A percentile compares a stretch with the other conserved stretches of the same genome.
Conservation (phyloP, 1,140 invertebrate genomes). For the Sminthurides bifidus region DNA sequence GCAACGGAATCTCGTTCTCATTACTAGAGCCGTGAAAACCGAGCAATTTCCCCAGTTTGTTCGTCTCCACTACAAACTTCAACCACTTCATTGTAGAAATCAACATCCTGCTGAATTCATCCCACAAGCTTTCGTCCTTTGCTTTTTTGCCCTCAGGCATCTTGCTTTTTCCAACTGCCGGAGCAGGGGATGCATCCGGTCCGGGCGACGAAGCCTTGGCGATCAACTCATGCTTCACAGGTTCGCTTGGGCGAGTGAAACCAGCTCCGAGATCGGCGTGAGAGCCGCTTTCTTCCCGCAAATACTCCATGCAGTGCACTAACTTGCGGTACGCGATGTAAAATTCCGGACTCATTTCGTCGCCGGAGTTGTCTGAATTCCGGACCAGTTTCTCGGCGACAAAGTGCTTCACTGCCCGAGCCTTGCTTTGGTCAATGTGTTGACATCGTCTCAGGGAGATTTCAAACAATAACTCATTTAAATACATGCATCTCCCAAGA, state of each 20-base stretch:
- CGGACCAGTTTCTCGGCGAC: conserved; percentile 1
- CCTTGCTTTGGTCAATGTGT: background rate
- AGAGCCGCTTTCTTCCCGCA: background rate
- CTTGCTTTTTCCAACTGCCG: background rate
- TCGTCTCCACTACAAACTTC: too few species aligned
- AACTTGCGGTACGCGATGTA: conserved; percentile 5
- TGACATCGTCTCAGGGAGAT: conserved; percentile 2
- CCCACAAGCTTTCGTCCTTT: too few species aligned
- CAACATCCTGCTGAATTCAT: too few species aligned
- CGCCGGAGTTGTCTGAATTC: background rate
- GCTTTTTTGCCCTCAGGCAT: too few species aligned
- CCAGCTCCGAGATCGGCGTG: background rate
- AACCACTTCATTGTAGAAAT: too few species aligned
- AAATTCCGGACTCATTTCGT: conserved; percentile 5
- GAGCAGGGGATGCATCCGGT: background rate
- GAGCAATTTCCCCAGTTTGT: too few species aligned
- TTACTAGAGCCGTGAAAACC: too few species aligned
- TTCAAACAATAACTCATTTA: conserved; percentile 11
- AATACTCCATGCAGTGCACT: conserved; percentile 7
- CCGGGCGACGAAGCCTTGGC: background rate
- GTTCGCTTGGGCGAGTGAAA: background rate
- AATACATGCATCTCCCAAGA: conserved; percentile 18
- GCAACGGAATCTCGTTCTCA: too few species aligned
- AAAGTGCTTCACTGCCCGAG: background rate
- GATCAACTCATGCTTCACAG: background rate